Conservation (phyloP, 1,140 invertebrate species). For the Procambarus virginalis region DNA sequence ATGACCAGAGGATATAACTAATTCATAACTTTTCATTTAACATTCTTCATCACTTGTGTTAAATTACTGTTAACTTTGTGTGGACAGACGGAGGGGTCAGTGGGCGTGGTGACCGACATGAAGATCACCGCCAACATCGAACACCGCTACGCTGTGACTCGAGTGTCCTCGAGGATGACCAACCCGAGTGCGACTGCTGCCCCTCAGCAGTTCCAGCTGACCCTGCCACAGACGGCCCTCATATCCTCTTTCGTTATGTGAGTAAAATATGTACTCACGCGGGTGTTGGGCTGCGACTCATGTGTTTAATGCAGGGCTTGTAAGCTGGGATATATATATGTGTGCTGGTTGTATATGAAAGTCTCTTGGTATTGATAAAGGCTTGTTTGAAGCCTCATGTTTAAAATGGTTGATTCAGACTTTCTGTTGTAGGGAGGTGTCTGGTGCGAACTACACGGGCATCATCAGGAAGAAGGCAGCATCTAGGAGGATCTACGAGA, state of each 20-base stretch:
- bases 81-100: not conserved
- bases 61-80: not conserved
- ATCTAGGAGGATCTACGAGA: constrained; percentile 12
- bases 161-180: not conserved
- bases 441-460: constrained; percentile 3
- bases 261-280: not conserved
- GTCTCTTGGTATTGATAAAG: not conserved
- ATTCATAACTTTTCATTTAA: too few relatives aligned
- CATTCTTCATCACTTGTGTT: not conserved
- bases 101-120: constrained; percentile 9
- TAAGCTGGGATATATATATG: not conserved
- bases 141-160: constrained; percentile 17
- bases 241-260: constrained; percentile 30
- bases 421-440: constrained; percentile 14
- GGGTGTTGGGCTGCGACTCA: not conserved
- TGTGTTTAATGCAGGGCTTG: not conserved
- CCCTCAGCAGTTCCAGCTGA: not conserved
- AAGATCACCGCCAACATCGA: constrained; percentile 10
- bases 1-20: too few relatives aligned
- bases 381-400: not conserved
- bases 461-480: not conserved
- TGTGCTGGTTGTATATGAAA: not conserved
- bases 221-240: not conserved
- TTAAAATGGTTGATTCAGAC: not conserved
- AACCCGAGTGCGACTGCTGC: not conserved